Conservation (phyloP, 2,888 invertebrate species). For the Liodrosophila aerea region DNA sequence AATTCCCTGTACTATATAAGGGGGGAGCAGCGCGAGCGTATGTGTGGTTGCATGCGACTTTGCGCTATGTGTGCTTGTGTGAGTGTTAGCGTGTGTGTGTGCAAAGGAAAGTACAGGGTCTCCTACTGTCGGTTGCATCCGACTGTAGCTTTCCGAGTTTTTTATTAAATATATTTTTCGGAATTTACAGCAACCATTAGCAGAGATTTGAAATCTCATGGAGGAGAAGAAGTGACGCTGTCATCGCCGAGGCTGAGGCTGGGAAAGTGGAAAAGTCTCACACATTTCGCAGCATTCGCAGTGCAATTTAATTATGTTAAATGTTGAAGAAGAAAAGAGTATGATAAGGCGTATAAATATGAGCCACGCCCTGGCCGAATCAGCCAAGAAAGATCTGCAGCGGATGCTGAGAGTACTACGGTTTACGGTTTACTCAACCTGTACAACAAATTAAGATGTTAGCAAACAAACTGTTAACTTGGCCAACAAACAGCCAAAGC, state of each 20-base stretch:
- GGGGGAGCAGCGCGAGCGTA: too few relatives aligned
- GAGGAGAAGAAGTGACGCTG: conserved; percentile 27
- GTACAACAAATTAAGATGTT: conserved; percentile 29
- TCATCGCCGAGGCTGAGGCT: conserved; percentile 36
- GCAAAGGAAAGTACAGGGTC: too few relatives aligned
- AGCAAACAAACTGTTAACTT: conserved; percentile 8
- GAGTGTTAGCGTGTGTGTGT: not conserved
- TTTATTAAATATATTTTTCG: not conserved
- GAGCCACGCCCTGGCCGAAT: conserved; percentile 12
- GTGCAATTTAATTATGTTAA: conserved; percentile 39
- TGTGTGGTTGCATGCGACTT: too few relatives aligned
- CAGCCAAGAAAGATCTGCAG: not conserved
- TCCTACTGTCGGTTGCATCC: too few relatives aligned
- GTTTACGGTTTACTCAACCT: conserved; percentile 15
- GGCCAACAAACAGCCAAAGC: conserved; percentile 5
- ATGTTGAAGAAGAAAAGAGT: not conserved
- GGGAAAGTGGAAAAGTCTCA: conserved; percentile 55
- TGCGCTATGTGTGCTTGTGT: too few relatives aligned
- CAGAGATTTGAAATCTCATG: conserved; percentile 34
- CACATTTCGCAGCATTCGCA: conserved; percentile 37
- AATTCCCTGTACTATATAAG: too few relatives aligned
- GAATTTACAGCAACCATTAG: conserved; percentile 37
- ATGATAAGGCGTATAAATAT: too few relatives aligned
- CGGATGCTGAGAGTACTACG: not conserved
- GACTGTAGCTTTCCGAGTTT: too few relatives aligned